These are phyloP conservation scores for Campylomormyrus tamandua DNA, from an alignment of 2,113 vertebrate species.

Conservation along the genomic window DNA sequence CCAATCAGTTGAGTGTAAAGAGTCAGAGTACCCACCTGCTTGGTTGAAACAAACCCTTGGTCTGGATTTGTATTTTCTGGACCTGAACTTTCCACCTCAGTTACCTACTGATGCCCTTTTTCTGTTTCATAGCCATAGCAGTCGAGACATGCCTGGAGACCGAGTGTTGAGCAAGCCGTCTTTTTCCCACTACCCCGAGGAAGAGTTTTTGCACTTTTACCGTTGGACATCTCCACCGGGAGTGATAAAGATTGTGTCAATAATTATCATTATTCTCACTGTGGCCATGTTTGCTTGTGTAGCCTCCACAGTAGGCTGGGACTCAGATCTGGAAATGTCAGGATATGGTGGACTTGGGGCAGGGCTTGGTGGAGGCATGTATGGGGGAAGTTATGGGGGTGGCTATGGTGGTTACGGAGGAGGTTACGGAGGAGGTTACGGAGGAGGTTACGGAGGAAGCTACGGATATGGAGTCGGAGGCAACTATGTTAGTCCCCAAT, in stretches of 20 bases:
- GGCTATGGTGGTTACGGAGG: slow-evolving; percentile 31
- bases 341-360: slow-evolving; percentile 30
- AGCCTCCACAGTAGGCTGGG: slow-evolving; percentile 81
- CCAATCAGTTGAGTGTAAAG: background rate
- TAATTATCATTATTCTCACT: slow-evolving; percentile 78
- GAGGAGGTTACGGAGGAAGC: slow-evolving; percentile 37
- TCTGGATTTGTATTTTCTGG: background rate
- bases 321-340: slow-evolving; percentile 60
- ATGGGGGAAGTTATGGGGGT: slow-evolving; percentile 21
- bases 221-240: slow-evolving; percentile 80
- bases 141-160: slow-evolving; percentile 61
- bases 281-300: slow-evolving; percentile 81
- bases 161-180: slow-evolving; percentile 58
- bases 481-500: slow-evolving; percentile 65
- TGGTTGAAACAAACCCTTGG: background rate
- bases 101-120: background rate
- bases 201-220: slow-evolving; percentile 73
- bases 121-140: slow-evolving; percentile 58
- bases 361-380: slow-evolving; percentile 12
- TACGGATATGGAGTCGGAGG: slow-evolving; percentile 47
- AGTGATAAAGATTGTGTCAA: slow-evolving; percentile 78
- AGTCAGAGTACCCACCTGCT: background rate
- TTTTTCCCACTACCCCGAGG: slow-evolving; percentile 67
- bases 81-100: background rate
- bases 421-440: background rate